Evolutionary conservation across 2,797 vertebrate genomes (phyloP).

Genomic region (Perodicticus potto): DNA sequence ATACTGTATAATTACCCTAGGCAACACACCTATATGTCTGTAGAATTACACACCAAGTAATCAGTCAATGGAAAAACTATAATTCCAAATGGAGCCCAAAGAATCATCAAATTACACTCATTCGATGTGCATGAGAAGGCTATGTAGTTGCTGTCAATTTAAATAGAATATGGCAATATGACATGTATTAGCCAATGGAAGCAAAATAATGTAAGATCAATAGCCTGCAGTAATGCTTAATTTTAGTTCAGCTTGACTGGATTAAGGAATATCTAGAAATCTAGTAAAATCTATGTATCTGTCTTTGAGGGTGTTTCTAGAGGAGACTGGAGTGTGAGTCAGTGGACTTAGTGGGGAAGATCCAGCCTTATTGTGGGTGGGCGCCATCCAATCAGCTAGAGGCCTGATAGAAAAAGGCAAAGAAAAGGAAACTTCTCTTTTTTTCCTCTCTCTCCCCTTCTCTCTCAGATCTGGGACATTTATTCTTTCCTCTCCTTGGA

Average conservation of each 20-base stretch:
- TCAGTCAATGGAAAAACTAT: conserved; percentile 15
- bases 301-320: neutral
- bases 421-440: neutral
- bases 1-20: neutral
- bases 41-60: neutral
- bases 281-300: neutral
- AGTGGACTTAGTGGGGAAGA: neutral
- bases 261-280: neutral
- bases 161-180: neutral
- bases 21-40: neutral
- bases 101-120: neutral
- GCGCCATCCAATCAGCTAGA: neutral
- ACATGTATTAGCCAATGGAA: neutral
- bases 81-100: conserved; percentile 41
- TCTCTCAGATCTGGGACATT: no score
- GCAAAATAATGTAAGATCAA: neutral
- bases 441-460: neutral
- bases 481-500: neutral
- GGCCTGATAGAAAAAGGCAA: neutral
- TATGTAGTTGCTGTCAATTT: neutral
- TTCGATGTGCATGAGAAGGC: neutral
- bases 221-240: neutral
- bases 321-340: neutral
- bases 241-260: neutral
- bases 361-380: no score